Conservation (phyloP, 1,140 invertebrate species). For the Drosophila insularis region DNA sequence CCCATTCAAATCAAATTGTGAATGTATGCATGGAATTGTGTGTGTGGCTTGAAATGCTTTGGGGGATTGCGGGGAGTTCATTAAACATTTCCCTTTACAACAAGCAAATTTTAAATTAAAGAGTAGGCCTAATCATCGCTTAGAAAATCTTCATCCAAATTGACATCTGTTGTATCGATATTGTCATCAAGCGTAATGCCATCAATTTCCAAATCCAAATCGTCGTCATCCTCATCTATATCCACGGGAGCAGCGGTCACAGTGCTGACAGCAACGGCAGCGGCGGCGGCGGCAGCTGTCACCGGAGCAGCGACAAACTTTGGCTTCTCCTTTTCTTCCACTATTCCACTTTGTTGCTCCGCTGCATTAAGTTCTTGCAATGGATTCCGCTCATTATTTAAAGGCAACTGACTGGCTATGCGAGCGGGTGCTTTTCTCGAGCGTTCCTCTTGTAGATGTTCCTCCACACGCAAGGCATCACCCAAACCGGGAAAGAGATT, state of each 20-base stretch:
- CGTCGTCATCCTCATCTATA: slow-evolving; percentile 83
- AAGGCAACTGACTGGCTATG: slow-evolving; percentile 84
- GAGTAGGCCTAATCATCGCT: slow-evolving; percentile 74
- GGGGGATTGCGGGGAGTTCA: slow-evolving; percentile 9
- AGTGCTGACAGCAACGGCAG: slow-evolving; percentile 12
- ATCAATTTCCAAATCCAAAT: slow-evolving; percentile 86
- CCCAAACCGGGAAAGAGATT: slow-evolving; percentile 96
- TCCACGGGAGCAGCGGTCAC: slow-evolving; percentile 41
- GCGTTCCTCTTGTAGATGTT: slow-evolving; percentile 85
- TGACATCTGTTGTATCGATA: slow-evolving; percentile 85
- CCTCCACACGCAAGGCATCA: slow-evolving; percentile 90
- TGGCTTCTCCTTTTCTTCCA: slow-evolving; percentile 59
- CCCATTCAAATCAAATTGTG: slow-evolving; percentile 71
- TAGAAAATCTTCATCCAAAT: slow-evolving; percentile 76
- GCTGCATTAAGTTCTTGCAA: slow-evolving; percentile 87
- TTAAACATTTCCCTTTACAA: slow-evolving; percentile 27
- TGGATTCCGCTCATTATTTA: slow-evolving; percentile 88
- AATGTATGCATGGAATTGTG: slow-evolving; percentile 68
- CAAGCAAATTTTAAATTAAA: slow-evolving; percentile 46
- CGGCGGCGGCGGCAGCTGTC: slow-evolving; percentile 10
- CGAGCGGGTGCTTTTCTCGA: slow-evolving; percentile 84
- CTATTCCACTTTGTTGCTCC: slow-evolving; percentile 51
- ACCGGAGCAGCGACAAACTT: slow-evolving; percentile 50
- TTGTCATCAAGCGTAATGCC: slow-evolving; percentile 86
- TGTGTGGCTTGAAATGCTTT: slow-evolving; percentile 56